Percentiles rank a stretch among this genome's conserved stretches.
Conservation (phyloP, 2,888 invertebrate species). For the Plebejus argus region DNA sequence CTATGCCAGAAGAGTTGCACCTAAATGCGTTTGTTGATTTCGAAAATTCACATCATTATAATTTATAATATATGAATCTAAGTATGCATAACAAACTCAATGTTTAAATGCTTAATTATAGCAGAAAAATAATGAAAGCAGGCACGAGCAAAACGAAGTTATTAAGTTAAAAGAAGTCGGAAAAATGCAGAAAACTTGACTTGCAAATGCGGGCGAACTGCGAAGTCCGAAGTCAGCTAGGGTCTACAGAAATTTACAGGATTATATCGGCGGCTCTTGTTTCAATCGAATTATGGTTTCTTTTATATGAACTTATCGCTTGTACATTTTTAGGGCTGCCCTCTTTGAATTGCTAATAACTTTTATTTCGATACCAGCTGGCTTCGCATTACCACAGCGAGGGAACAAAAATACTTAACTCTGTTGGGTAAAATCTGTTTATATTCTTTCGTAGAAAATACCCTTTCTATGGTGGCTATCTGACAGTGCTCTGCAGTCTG, state of each 20-base stretch:
- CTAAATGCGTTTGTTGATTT: too few relatives aligned
- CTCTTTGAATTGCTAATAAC: not conserved
- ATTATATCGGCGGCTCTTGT: conserved; percentile 60
- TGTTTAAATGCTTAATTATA: not conserved
- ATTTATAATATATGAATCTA: too few relatives aligned
- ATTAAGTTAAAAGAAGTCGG: conserved; percentile 57
- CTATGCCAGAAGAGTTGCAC: too few relatives aligned
- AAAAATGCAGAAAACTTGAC: conserved; percentile 64
- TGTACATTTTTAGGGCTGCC: conserved; percentile 12
- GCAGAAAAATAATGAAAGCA: not conserved
- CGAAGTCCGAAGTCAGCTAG: conserved; percentile 55
- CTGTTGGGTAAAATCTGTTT: not conserved
- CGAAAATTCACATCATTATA: too few relatives aligned
- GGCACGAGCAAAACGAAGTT: not conserved
- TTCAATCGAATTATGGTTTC: conserved; percentile 57
- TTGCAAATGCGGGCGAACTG: conserved; percentile 56
- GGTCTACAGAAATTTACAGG: conserved; percentile 69
- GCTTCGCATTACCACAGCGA: not conserved
- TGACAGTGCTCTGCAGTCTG: too few relatives aligned
- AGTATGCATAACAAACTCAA: not conserved
- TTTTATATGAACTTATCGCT: conserved; percentile 32
- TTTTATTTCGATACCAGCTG: not conserved
- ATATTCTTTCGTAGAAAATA: too few relatives aligned
- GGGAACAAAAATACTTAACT: not conserved
- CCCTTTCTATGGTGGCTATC: too few relatives aligned